Conservation (phyloP, 2,113 vertebrate species). For the Nycticryphes semicollaris region DNA sequence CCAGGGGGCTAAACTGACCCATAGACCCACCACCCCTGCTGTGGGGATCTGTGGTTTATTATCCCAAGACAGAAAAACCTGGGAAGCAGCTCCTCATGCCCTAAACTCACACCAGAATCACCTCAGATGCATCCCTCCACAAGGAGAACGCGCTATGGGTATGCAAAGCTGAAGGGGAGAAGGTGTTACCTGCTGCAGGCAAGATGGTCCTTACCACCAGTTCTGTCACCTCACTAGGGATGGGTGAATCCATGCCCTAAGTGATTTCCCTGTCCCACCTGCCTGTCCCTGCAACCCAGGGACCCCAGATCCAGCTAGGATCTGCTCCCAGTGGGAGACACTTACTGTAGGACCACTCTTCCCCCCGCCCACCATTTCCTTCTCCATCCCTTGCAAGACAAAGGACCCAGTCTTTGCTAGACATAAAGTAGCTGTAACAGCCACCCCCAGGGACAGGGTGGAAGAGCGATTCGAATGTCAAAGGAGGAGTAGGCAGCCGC, state of each 20-base stretch:
- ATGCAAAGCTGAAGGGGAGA: rapidly evolving
- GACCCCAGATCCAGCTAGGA: neutral
- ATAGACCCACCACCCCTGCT: neutral
- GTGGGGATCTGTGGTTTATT: neutral
- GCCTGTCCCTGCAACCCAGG: neutral
- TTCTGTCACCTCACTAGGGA: neutral
- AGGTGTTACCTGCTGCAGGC: neutral
- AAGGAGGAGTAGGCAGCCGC: neutral
- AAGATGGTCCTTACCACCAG: rapidly evolving
- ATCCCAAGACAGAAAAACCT: neutral
- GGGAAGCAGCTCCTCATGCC: neutral
- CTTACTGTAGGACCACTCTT: neutral
- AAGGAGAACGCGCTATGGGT: rapidly evolving
- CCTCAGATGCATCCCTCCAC: rapidly evolving
- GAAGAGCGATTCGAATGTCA: neutral
- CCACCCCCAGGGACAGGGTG: neutral
- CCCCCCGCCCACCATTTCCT: neutral
- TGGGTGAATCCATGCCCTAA: neutral
- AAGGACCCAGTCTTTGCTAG: neutral
- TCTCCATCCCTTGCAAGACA: neutral
- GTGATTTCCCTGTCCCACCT: rapidly evolving
- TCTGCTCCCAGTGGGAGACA: neutral
- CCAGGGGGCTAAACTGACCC: neutral
- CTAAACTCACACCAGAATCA: neutral
- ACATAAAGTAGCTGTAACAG: neutral